Evolutionary conservation across 2,888 invertebrate genomes (phyloP).

Genomic region (Clostera curtula): DNA sequence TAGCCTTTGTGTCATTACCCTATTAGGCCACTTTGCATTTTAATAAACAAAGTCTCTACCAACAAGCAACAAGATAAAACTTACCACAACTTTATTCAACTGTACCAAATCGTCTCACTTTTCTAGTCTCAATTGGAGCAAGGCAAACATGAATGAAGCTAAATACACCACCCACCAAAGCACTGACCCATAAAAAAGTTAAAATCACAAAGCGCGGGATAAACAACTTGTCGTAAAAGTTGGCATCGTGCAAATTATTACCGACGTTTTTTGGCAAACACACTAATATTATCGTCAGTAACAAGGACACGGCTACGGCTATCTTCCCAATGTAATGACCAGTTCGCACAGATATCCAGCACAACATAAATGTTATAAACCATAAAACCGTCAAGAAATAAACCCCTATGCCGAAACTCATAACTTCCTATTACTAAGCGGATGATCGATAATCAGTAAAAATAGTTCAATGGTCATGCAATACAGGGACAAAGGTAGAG

Average conservation of each 20-base stretch:
- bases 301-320: slow-evolving; percentile 66
- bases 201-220: slow-evolving; percentile 43
- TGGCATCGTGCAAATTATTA: slow-evolving; percentile 40
- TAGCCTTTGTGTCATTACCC: too few relatives aligned
- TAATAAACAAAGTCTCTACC: too few relatives aligned
- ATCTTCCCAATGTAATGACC: slow-evolving; percentile 79
- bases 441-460: slow-evolving; percentile 16
- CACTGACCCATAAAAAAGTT: slow-evolving; percentile 39
- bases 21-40: too few relatives aligned
- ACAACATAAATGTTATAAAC: slow-evolving; percentile 77
- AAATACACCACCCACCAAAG: slow-evolving; percentile 36
- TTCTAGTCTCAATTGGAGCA: slow-evolving; percentile 45
- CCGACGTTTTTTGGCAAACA: slow-evolving; percentile 74
- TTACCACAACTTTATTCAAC: slow-evolving; percentile 38
- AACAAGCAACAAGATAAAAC: slow-evolving; percentile 26
- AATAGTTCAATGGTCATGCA: slow-evolving; percentile 33
- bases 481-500: slow-evolving; percentile 10
- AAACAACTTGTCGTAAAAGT: slow-evolving; percentile 64
- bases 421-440: slow-evolving; percentile 26
- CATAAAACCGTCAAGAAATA: slow-evolving; percentile 79
- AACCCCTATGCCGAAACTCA: slow-evolving; percentile 78
- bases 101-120: slow-evolving; percentile 45
- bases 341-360: slow-evolving; percentile 78
- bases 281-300: slow-evolving; percentile 75
- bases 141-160: slow-evolving; percentile 47